phyloP scores from a whole-genome alignment of 2,113 vertebrate genomes.

The Myanophis thanlyinensis region DNA sequence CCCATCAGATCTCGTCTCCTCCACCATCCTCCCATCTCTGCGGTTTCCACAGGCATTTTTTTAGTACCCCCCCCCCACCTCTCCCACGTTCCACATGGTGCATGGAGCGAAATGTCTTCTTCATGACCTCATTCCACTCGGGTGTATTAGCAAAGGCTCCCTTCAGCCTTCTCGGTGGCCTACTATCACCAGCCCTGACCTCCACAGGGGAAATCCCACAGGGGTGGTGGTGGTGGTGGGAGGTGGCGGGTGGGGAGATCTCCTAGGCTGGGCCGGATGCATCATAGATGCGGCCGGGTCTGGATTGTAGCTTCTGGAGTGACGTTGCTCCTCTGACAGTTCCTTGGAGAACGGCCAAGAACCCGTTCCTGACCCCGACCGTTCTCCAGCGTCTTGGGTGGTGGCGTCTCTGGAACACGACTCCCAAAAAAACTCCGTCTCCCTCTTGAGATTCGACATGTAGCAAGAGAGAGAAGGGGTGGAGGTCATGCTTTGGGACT shows the following conservation, averaged over 20 bases:
- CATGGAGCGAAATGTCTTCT: neutral
- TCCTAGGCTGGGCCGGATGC: neutral
- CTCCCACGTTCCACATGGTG: neutral
- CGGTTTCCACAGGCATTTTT: neutral
- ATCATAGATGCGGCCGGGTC: neutral
- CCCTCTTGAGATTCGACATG: neutral
- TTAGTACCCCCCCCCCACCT: neutral
- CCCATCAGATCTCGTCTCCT: neutral
- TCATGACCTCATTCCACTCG: neutral
- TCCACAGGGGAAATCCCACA: neutral
- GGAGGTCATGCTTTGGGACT: neutral
- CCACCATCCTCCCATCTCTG: neutral
- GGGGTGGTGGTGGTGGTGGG: too few relatives aligned
- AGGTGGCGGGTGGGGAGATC: neutral
- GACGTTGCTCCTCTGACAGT: neutral
- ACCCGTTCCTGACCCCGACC: conserved; percentile 10
- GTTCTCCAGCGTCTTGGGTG: conserved; percentile 15
- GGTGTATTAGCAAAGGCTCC: neutral
- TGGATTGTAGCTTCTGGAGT: neutral
- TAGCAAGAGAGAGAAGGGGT: neutral
- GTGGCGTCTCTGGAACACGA: neutral
- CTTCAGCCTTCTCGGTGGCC: neutral
- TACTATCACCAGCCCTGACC: neutral
- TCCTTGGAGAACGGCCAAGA: neutral
- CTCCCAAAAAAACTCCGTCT: neutral